phyloP scores from a whole-genome alignment of 2,113 vertebrate species.

The Mola mola region DNA sequence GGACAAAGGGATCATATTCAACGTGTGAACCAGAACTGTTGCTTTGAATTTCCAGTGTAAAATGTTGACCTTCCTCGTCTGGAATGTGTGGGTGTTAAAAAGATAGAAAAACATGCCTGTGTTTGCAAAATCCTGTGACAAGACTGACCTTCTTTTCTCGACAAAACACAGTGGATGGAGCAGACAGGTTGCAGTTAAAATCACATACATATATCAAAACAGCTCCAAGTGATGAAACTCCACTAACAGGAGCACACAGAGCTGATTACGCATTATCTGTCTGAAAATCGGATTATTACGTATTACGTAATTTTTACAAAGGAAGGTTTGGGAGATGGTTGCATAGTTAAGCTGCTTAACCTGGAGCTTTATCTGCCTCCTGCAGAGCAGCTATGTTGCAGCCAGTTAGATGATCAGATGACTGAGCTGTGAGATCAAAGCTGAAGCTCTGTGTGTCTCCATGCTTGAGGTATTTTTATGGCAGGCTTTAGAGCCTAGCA shows the following conservation, averaged over 20 bases:
- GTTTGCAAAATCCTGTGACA: slow-evolving; percentile 25
- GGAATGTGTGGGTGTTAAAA: slow-evolving; percentile 8
- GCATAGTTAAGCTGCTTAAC: slow-evolving; percentile 2
- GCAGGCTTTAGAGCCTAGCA: slow-evolving; percentile 54
- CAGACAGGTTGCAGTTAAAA: slow-evolving; percentile 28
- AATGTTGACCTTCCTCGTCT: not conserved
- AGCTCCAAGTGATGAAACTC: slow-evolving; percentile 15
- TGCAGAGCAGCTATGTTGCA: slow-evolving; percentile 25
- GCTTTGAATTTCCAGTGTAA: slow-evolving; percentile 4
- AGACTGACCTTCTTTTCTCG: slow-evolving; percentile 44
- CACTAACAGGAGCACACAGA: not conserved
- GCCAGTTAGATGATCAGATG: slow-evolving; percentile 49
- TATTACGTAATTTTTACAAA: not conserved
- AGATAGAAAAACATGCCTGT: slow-evolving; percentile 1
- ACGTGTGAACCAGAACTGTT: not conserved
- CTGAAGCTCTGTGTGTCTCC: slow-evolving; percentile 24
- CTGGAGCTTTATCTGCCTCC: slow-evolving; percentile 32
- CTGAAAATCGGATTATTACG: not conserved
- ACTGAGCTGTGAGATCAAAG: slow-evolving; percentile 57
- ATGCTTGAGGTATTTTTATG: slow-evolving; percentile 65
- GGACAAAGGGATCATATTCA: not conserved
- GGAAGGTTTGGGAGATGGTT: slow-evolving; percentile 15
- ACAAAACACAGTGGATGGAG: slow-evolving; percentile 4
- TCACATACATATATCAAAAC: slow-evolving; percentile 44
- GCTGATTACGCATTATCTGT: slow-evolving; percentile 2